Base-by-base conservation (phyloP, 2,113 vertebrate genomes). In the Thunnus maccoyii region DNA sequence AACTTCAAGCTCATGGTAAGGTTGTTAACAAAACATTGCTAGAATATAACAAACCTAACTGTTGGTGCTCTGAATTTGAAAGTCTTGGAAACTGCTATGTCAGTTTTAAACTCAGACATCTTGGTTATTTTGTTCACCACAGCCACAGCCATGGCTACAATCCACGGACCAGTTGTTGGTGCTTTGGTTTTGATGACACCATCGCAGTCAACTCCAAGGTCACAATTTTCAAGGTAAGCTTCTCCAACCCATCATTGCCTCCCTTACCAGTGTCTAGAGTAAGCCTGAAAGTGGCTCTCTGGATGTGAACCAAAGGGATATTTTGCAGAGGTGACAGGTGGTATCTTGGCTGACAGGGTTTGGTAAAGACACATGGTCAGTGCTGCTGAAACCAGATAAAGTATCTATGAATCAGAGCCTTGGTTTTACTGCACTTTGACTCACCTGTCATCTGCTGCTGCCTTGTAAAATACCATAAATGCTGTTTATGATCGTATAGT, bases 241-340 rank as follows among this genome's bases (percentile, higher is more conserved):
- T 60, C 16, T 64, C 41, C 7, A 56, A 44, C 55, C 27, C 44
- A 16, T 69, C 44, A 67, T 75, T 70, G 5, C 20, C 63, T 3
- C 11, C 48, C 44, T 71, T 32, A 55, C 46, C 32, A 54, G 25
- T 48, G 11, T 47, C 22, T 51, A 36, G 51, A 72, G 15, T 66
- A 46, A 75, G 56, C 61, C 61, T 67, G 18, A 76, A 80, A 76
- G 67, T 57, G 62, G n/a, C 79, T 46, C 52, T 57, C 22, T 72
- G 12, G 12, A 2, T 63, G 44, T 41, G 64, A 75, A 61, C 51
- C 22, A 36, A 22, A 18, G 74, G n/a, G 17, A 47, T 1, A 22
- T 65, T 75, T 46, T 66, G 58, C 63, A 47, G 64, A 78, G 50
- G 46, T 54, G 48, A 51, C 22, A 51, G 11, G 51, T 1, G 0